Percentiles rank a stretch among this genome's conserved stretches.
Conservation (phyloP, 2,888 invertebrate genomes). For the Apamea anceps region DNA sequence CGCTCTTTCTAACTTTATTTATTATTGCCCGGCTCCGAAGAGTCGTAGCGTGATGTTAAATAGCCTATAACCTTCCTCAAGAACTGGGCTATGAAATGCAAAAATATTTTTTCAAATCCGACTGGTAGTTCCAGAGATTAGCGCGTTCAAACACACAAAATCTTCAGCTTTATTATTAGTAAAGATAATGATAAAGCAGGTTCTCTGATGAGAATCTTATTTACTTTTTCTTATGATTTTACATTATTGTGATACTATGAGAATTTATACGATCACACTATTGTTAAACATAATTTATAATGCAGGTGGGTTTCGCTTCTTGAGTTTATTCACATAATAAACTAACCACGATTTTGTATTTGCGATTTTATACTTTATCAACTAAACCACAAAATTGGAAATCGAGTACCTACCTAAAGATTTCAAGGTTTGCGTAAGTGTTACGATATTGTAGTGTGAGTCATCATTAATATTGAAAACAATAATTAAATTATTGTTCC, state of each 20-base stretch:
- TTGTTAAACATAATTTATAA: constrained; percentile 60
- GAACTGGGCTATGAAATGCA: background rate
- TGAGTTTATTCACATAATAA: constrained; percentile 29
- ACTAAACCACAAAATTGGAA: constrained; percentile 28
- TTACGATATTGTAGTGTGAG: constrained; percentile 43
- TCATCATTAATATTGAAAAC: constrained; percentile 27
- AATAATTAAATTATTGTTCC: constrained; percentile 34
- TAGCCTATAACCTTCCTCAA: background rate
- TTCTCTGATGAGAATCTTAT: constrained; percentile 44
- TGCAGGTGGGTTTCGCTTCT: constrained; percentile 40
- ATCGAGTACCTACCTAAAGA: constrained; percentile 6
- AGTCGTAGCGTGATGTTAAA: background rate
- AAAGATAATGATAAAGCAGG: background rate
- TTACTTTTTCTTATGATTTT: constrained; percentile 58
- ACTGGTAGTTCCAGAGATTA: background rate
- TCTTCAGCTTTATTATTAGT: background rate
- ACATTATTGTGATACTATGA: constrained; percentile 55
- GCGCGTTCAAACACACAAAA: background rate
- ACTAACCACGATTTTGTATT: background rate
- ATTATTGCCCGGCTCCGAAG: background rate
- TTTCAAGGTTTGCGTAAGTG: constrained; percentile 40
- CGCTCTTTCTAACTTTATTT: background rate
- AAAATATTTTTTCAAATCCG: background rate
- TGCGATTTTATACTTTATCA: constrained; percentile 33
- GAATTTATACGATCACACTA: constrained; percentile 63